Base-by-base conservation (phyloP, 2,113 vertebrate species). In the Coryphaenoides rupestris region DNA sequence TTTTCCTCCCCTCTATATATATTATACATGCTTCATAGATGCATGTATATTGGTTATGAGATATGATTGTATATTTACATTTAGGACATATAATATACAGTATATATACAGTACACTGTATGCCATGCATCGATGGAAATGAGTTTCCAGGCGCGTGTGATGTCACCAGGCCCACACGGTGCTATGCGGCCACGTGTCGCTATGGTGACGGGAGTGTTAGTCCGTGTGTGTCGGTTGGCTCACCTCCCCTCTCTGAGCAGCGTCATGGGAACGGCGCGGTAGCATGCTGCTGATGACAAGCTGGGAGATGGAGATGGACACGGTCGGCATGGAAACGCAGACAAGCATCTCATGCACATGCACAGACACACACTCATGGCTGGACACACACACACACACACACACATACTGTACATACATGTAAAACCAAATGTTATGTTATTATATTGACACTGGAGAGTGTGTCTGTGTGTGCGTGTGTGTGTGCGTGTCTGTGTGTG, bases 131-230 rank as follows among this genome's bases (percentile, higher is more conserved):
- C 6, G 7, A 15, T 22, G 19, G 45, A 19, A 21, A 58, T 78
- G 75, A 26, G 4, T 70, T 66, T 76, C 47, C 46, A 84, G 86
- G 83, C 88, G 83, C 76, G 84, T 86, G 82, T 88, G 86, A 85
- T 86, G 87, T 90, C 87, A n/a, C n/a, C n/a, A n/a, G n/a, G n/a
- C n/a, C n/a, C n/a, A n/a, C 78, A 73, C 78, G 69, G 46, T 85
- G 82, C 80, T 57, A 47, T 85, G 82, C 80, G 55, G 54, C 79
- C 67, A 17, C 74, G 76, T 76, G 87, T 91, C 88, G 74, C 90
- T 73, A 89, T 89, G 86, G 87, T 78, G 78, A 89, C 84, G 68
- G 55, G 55, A 79, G 69, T 73, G 78, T 62, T 3, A 26, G 23
- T 78, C 73, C n/a, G n/a, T n/a, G 52, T 78, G 69, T 63, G 72